Base-by-base conservation (phyloP, 2,797 vertebrate species). In the Clarias laeviceps region DNA sequence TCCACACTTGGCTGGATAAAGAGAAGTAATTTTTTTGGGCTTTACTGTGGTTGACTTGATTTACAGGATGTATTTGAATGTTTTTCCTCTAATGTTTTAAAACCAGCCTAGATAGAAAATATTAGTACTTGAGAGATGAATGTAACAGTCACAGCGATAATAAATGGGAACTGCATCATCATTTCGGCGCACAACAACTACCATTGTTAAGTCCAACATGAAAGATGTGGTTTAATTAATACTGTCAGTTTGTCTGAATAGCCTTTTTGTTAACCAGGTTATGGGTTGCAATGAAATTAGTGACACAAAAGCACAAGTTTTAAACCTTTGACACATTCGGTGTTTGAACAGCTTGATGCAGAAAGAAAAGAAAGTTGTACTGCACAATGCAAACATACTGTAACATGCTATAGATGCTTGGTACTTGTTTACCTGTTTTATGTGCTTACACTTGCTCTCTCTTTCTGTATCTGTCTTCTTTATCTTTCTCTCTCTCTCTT, bases 381-480 rank as follows among this genome's bases (percentile, higher is more conserved):
- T 20, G 24, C 1, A 65, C 65, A 18, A 29, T 12, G 65, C 29
- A 66, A 14, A n/a, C n/a, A 14, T 32, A 66, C 5, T 17, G 12
- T 50, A 50, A 54, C 0, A 15, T 18, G 27, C 29, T 66, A 66
- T 32, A 66, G 27, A 32, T 74, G 9, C 9, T 74, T n/a, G 9
- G 14, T 54, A 17, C 6, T 50, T 74, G 54, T 74, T 76, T 76
- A 56, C 73, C 73, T 76, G 45, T 27, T 56, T 76, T 76, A 20
- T 34, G 3, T 78, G 29, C 50, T 54, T 54, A 45, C 40, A 8
- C 40, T 45, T 45, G 40, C 40, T 8, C 40, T 18, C 7, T 76
- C 50, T 76, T 1, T 56, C 29, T 68, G 9, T 73, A 3, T 73
- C 17, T 72, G 2, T 70, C 22, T 24, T 34, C 1, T 40, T 4